A percentile compares a stretch with the other conserved stretches of the same genome.
Conservation (phyloP, 2,113 vertebrate genomes). For the Anthoscopus minutus region DNA sequence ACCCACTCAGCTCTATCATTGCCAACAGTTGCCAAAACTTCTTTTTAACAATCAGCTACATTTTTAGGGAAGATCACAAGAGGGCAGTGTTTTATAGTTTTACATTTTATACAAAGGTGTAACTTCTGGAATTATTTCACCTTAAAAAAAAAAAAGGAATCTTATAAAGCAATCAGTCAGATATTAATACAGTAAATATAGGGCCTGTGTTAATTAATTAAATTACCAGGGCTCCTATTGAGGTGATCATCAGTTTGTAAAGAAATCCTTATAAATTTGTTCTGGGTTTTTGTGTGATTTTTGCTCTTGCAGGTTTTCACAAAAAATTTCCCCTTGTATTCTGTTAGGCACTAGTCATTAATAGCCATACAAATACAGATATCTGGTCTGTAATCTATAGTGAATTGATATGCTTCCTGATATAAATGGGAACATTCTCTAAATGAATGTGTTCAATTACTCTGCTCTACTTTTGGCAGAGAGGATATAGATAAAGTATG, state of each 20-base stretch:
- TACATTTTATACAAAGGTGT: not conserved
- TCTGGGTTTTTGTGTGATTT: not conserved
- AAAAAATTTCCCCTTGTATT: not conserved
- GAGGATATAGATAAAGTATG: not conserved
- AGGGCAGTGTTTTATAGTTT: slow-evolving; percentile 2
- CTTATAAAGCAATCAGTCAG: not conserved
- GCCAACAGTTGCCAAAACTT: not conserved
- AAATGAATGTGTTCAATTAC: not conserved
- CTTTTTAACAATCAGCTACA: not conserved
- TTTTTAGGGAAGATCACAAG: not conserved
- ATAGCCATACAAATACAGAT: not conserved
- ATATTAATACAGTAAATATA: not conserved
- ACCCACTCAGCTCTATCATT: not conserved
- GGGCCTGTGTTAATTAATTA: not conserved
- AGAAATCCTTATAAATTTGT: not conserved
- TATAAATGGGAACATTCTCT: not conserved
- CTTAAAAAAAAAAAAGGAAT: not conserved
- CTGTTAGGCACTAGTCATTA: not conserved
- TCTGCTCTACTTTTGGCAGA: not conserved
- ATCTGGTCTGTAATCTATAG: not conserved
- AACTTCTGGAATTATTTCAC: not conserved
- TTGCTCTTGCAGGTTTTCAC: not conserved
- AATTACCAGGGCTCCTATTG: not conserved
- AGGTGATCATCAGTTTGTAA: not conserved
- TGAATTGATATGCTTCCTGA: not conserved